A percentile compares a stretch with the other conserved stretches of the same genome.
Evolutionary conservation across 2,113 vertebrate genomes (phyloP).

Genomic region (Irena cyanogastra): DNA sequence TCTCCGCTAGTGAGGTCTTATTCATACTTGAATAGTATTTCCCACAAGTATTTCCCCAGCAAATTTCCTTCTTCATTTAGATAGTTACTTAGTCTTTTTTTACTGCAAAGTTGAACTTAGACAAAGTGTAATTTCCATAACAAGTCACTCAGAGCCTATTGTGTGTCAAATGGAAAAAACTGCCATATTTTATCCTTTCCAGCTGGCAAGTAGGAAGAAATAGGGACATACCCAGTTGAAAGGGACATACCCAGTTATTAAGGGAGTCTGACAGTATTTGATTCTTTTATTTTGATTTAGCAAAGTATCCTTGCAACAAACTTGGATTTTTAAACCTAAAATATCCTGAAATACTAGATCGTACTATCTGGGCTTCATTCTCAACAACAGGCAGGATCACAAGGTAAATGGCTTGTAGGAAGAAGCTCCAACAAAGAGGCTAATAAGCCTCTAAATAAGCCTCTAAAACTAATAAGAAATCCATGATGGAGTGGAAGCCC

Average conservation of each 20-base stretch:
- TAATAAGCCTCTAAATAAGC: neutral
- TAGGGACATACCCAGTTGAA: no score
- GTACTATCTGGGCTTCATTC: neutral
- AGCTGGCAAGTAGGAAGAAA: neutral
- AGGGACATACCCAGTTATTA: neutral
- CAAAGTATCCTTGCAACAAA: neutral
- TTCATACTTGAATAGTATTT: constrained; percentile 1
- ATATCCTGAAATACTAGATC: neutral
- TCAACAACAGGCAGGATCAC: neutral
- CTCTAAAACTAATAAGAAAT: neutral
- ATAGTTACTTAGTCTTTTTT: constrained; percentile 9
- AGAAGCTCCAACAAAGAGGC: neutral
- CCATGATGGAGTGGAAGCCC: neutral
- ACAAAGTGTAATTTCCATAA: neutral
- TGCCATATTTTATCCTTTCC: constrained; percentile 17
- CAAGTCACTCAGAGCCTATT: constrained; percentile 25
- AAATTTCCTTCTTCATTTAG: neutral
- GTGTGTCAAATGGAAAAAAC: neutral
- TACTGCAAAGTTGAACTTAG: constrained; percentile 20
- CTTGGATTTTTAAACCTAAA: neutral
- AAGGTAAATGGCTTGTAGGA: neutral
- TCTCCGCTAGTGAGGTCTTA: neutral
- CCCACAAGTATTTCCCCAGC: neutral
- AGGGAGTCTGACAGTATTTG: neutral
- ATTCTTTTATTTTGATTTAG: neutral